Conservation (phyloP, 2,888 invertebrate genomes). For the Galerucella pusilla region DNA sequence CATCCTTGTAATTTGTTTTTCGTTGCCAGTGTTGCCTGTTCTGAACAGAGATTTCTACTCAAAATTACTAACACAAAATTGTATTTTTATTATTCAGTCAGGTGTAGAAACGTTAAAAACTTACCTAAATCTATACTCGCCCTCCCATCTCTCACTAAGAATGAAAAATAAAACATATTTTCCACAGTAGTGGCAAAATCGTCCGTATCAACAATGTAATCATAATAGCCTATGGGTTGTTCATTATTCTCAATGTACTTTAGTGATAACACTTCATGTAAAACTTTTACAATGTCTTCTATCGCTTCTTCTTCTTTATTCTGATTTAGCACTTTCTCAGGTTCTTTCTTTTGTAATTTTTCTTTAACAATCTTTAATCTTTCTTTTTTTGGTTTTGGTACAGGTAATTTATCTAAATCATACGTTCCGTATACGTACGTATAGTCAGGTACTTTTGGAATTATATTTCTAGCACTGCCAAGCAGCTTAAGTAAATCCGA, state of each 20-base stretch:
- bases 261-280: slow-evolving; percentile 65
- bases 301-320: slow-evolving; percentile 70
- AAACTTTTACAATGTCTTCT: slow-evolving; percentile 68
- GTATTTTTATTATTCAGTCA: too few species aligned
- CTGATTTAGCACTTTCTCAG: slow-evolving; percentile 67
- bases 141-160: slow-evolving; percentile 70
- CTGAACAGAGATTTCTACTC: too few species aligned
- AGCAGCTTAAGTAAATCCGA: slow-evolving; percentile 62
- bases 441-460: slow-evolving; percentile 59
- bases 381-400: slow-evolving; percentile 60
- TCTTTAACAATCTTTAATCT: slow-evolving; percentile 56
- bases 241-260: slow-evolving; percentile 62
- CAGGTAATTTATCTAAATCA: slow-evolving; percentile 56
- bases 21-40: too few species aligned
- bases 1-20: too few species aligned
- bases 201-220: slow-evolving; percentile 70
- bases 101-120: slow-evolving; percentile 13
- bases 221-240: slow-evolving; percentile 70
- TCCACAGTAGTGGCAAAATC: slow-evolving; percentile 72
- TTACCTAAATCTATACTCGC: slow-evolving; percentile 67
- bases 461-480: slow-evolving; percentile 53
- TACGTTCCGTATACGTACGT: slow-evolving; percentile 67
- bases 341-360: slow-evolving; percentile 62
- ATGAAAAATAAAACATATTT: slow-evolving; percentile 75
- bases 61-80: too few species aligned